These are phyloP conservation scores for Toxonevra muliebris DNA, from an alignment of 2,888 invertebrate species.

Conservation along the genomic window DNA sequence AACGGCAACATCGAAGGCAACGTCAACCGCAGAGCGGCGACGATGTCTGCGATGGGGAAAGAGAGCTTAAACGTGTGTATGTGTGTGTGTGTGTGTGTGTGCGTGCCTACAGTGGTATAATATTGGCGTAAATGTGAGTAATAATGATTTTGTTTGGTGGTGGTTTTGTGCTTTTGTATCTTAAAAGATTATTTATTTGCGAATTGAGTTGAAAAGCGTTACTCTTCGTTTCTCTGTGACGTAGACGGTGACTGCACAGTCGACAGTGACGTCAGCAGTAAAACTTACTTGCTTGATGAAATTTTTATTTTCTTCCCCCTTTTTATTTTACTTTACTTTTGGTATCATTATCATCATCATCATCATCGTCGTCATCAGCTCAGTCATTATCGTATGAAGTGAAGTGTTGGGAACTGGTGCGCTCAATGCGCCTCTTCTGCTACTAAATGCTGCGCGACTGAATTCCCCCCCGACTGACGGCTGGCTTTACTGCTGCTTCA, in stretches of 20 bases:
- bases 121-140: conserved; percentile 15
- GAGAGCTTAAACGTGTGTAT: background rate
- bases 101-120: conserved; percentile 2
- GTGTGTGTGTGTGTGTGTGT: conserved; percentile 3
- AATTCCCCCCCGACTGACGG: too few relatives aligned
- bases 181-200: conserved; percentile 53
- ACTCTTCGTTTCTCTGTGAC: background rate
- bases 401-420: background rate
- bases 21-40: conserved; percentile 18
- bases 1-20: conserved; percentile 25
- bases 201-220: background rate
- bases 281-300: conserved; percentile 27
- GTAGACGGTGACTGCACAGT: background rate
- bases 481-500: background rate
- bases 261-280: conserved; percentile 8
- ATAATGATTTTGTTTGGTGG: conserved; percentile 25
- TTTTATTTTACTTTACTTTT: background rate
- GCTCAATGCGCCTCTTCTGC: background rate
- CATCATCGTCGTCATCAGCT: background rate
- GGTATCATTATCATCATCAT: background rate
- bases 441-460: too few relatives aligned
- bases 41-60: conserved; percentile 15
- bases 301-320: background rate
- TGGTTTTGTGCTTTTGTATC: conserved; percentile 45
- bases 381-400: background rate